Evolutionary conservation across 2,113 vertebrate genomes (phyloP), one percentile per base, ranked within the genome.

Genomic region (Pterophyllum scalare): DNA sequence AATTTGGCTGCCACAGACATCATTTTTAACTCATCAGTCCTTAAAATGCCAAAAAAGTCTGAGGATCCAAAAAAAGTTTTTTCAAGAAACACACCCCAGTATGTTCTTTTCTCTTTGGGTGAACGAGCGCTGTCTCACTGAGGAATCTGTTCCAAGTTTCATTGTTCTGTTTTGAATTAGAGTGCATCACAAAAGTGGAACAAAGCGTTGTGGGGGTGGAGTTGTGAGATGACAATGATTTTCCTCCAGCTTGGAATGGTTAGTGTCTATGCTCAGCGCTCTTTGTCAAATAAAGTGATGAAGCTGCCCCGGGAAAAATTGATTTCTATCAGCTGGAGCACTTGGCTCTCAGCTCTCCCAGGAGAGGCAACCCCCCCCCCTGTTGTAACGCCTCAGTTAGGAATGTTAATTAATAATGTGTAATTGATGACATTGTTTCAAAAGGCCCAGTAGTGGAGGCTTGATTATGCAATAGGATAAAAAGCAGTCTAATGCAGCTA

Each of bases 161-260:
- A 91, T 91, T 89, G 91, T 91, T 93, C 91, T 92, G 89, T 91
- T 94, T 85, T 93, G 77, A 89, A 88, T 92, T 90, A 90, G 78
- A 79, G 72, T 62, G 60, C 78, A 82, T 88, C 83, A 54, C 81
- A 88, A 78, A 86, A 88, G 82, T 91, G 72, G 87, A 89, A 85
- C 90, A 90, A 91, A 88, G 81, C 83, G 59, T 87, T 67, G 80
- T 75, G 83, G 87, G 90, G 87, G 89, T 82, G 90, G 83, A 83
- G 91, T 35, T 26, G n/a, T 65, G 54, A 82, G 88, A 90, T 83
- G 85, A 80, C 58, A 88, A 72, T 83, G 62, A 91, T 90, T 92
- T 92, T 85, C 82, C 85, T 75, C 79, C 85, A 82, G 85, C 78
- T 79, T 92, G 89, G 60, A 92, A 87, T 76, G 76, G 78, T 91